phyloP scores from a whole-genome alignment of 2,113 vertebrate genomes.

The Tapirus terrestris region DNA sequence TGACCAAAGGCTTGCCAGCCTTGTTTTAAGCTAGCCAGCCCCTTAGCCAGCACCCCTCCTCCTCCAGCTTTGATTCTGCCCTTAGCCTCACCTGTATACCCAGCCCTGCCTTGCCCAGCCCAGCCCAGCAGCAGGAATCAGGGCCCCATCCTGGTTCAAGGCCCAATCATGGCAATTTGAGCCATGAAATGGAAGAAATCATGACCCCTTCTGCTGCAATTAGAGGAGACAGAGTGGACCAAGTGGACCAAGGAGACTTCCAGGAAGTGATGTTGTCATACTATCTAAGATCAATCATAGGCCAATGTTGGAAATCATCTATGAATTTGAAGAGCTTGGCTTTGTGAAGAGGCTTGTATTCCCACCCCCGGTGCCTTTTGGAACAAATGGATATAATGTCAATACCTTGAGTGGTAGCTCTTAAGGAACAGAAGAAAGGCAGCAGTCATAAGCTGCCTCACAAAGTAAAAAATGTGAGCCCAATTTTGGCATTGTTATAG shows the following conservation, averaged over 20 bases:
- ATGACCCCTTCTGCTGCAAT: not conserved
- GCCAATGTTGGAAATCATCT: not conserved
- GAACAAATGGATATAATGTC: not conserved
- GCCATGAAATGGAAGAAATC: not conserved
- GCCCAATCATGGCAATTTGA: not conserved
- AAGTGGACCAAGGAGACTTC: not conserved
- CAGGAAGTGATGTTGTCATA: not conserved
- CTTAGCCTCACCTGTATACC: not conserved
- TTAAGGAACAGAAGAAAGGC: not conserved
- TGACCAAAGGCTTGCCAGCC: not conserved
- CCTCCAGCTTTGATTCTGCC: not conserved
- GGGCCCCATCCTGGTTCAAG: not conserved
- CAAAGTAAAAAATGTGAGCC: not conserved
- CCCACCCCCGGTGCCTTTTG: not conserved
- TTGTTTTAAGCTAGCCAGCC: not conserved
- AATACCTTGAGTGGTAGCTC: not conserved
- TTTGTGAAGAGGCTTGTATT: slow-evolving; percentile 1
- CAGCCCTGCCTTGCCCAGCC: not conserved
- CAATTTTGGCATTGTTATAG: not conserved
- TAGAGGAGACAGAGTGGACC: not conserved
- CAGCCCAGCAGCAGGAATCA: not conserved
- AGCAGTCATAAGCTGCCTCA: not conserved
- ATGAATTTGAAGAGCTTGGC: not conserved
- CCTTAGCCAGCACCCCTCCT: no score
- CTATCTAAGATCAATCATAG: not conserved